These are phyloP conservation scores for Montipora sp. DNA, from an alignment of 64 coral and sea anemone species.

Conservation along the genomic window DNA sequence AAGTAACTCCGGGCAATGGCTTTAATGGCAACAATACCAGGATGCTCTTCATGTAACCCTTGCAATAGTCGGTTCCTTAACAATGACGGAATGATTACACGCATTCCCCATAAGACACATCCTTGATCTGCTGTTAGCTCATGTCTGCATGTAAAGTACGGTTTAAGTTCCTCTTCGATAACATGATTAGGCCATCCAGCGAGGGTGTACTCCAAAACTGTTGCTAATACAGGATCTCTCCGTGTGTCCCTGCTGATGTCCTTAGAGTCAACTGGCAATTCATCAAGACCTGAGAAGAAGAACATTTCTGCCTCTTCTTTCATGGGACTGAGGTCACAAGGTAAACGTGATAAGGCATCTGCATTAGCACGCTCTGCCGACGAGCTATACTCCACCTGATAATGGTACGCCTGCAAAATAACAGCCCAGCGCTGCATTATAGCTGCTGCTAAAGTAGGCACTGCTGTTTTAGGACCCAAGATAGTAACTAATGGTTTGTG, in stretches of 20 bases:
- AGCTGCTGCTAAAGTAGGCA: conserved; percentile 52
- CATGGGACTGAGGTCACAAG: not conserved
- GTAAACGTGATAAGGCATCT: not conserved
- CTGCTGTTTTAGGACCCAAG: conserved; percentile 59
- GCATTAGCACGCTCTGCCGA: conserved; percentile 36
- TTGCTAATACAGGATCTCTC: conserved; percentile 61
- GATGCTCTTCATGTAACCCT: conserved; percentile 47
- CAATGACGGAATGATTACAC: conserved; percentile 40
- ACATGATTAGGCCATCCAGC: too few species aligned
- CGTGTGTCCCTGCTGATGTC: conserved; percentile 14
- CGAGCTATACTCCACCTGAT: conserved; percentile 38
- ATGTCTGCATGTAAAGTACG: too few species aligned
- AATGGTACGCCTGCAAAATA: conserved; percentile 44
- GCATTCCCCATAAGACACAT: too few species aligned
- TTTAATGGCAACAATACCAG: conserved; percentile 51
- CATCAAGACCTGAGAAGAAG: conserved; percentile 53
- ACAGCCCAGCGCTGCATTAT: conserved; percentile 8
- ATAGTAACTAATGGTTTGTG: not conserved
- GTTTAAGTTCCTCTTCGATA: too few species aligned
- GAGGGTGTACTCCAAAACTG: conserved; percentile 41
- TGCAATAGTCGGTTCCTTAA: conserved; percentile 50
- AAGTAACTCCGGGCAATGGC: conserved; percentile 11
- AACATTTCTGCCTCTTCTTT: conserved; percentile 24
- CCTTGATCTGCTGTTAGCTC: too few species aligned
- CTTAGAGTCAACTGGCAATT: conserved; percentile 35